Evolutionary conservation across 2,113 vertebrate genomes (phyloP), one percentile per base, ranked within the genome.

Genomic region (Scolopax mira): DNA sequence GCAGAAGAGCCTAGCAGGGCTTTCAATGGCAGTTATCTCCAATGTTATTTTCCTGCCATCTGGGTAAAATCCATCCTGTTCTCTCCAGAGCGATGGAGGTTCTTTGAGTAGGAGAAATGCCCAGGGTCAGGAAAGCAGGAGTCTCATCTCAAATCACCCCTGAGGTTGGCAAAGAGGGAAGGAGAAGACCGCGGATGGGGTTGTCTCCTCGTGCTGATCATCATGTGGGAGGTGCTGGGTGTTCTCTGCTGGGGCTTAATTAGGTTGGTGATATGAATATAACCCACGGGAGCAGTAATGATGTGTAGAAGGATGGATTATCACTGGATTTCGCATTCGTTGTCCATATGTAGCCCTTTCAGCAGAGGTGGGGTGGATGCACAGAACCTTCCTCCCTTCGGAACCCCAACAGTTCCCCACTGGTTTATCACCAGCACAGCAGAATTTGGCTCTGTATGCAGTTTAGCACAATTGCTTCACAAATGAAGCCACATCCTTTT

Each of bases 11-110:
- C 49, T 84, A 92, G 81, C 83, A 62, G 75, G 88, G 92, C 49
- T 92, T 87, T 95, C 62, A 42, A 3, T 66, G 74, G 66, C 66
- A 85, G 77, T 85, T 90, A 84, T 93, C 77, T 46, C 48, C 77
- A 88, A 58, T 41, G 67, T 92, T 92, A 57, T 93, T 93, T 93
- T 95, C 85, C 90, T 92, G 77, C 73, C 77, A 86, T 90, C 88
- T 93, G 88, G 69, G 79, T 72, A 88, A 90, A 94, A 95, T 39
- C 79, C 73, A 42, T 65, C 44, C 35, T 0, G 0, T 81, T 94
- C 85, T 75, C 52, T 81, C 57, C 74, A 54, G 57, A 66, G 30
- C 35, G 39, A 30, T 1, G 42, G 65, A 66, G 33, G 28, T 57
- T 82, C n/a, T 77, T 27, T 58, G 71, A 0, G 19, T 57, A 30